Percentiles rank a stretch among this genome's conserved stretches.
phyloP scores from a whole-genome alignment of 2,113 vertebrate genomes.

The Neogobius melanostomus region DNA sequence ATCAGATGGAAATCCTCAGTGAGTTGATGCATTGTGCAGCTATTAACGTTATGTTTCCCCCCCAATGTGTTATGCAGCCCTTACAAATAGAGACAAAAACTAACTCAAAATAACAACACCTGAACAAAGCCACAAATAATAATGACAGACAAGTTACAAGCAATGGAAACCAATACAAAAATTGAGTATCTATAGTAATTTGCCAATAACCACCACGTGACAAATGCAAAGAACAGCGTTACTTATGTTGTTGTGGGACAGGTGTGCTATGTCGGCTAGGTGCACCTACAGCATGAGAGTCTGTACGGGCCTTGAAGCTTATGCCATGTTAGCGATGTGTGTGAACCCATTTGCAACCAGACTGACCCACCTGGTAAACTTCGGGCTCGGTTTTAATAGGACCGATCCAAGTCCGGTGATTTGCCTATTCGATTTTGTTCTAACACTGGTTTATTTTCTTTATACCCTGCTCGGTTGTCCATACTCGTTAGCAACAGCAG shows the following conservation, averaged over 20 bases:
- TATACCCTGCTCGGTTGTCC: neutral
- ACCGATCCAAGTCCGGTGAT: no score
- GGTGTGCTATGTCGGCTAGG: neutral
- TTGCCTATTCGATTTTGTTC: no score
- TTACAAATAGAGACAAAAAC: no score
- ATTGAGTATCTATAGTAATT: neutral
- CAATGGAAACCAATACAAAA: no score
- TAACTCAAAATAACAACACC: no score
- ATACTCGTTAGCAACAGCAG: constrained; percentile 8
- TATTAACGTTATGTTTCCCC: no score
- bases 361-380: constrained; percentile 8
- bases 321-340: neutral
- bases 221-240: neutral
- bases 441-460: neutral
- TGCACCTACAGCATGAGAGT: neutral
- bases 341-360: neutral
- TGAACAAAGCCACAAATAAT: no score
- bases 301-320: neutral
- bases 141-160: no score
- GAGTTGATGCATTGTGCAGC: no score
- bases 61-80: no score
- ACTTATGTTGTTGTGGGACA: neutral
- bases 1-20: no score
- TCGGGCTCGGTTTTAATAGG: neutral
- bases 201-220: neutral